These are phyloP conservation scores for Oligia fasciuncula DNA, from an alignment of 2,888 invertebrate species.

Conservation along the genomic window DNA sequence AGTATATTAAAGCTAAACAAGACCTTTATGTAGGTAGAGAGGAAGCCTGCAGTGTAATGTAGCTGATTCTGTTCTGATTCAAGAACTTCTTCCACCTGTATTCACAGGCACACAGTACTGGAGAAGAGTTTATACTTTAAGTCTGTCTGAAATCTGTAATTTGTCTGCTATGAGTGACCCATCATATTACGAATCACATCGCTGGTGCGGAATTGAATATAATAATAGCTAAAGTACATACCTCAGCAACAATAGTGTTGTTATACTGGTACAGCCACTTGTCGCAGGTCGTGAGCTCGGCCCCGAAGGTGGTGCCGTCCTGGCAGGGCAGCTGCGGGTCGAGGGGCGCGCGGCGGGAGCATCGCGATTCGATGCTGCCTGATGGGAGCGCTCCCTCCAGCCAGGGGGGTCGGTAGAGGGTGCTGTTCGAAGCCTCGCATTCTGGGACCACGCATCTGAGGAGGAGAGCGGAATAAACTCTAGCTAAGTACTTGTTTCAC, in stretches of 20 bases:
- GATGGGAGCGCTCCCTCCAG: slow-evolving; percentile 73
- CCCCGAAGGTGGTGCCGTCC: slow-evolving; percentile 75
- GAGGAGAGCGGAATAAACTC: slow-evolving; percentile 3
- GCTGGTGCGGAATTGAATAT: too few species aligned
- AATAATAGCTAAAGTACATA: slow-evolving; percentile 35
- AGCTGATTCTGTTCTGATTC: not conserved
- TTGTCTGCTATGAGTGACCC: not conserved
- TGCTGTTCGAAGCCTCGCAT: slow-evolving; percentile 81
- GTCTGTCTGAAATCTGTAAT: not conserved
- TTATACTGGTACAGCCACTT: slow-evolving; percentile 73
- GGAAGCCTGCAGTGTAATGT: not conserved
- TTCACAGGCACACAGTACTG: not conserved
- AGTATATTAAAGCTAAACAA: not conserved
- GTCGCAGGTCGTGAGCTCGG: slow-evolving; percentile 73
- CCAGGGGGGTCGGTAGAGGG: slow-evolving; percentile 79
- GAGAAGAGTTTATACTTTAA: not conserved
- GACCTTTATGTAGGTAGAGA: not conserved
- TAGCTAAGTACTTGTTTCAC: not conserved
- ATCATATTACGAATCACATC: not conserved
- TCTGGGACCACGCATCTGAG: slow-evolving; percentile 85
- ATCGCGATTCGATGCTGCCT: slow-evolving; percentile 71
- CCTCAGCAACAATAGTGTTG: slow-evolving; percentile 77
- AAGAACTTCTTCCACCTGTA: not conserved
- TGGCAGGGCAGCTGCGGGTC: slow-evolving; percentile 70
- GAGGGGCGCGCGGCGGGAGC: slow-evolving; percentile 72